Percentiles rank a stretch among this genome's conserved stretches.
Conservation (phyloP, 2,113 vertebrate genomes). For the Daboia siamensis region DNA sequence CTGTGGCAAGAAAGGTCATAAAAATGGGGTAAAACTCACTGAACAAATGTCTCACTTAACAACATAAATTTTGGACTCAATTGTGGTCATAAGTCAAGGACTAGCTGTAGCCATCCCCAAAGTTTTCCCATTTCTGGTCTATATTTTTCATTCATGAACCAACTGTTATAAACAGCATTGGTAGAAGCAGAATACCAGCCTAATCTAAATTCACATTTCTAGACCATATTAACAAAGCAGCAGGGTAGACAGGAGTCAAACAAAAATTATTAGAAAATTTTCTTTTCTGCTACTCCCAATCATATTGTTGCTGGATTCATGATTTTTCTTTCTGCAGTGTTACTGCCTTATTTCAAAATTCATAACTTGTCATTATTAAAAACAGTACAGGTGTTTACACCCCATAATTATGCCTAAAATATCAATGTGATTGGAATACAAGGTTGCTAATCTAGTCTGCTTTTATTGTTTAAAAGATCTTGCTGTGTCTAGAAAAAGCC, state of each 20-base stretch:
- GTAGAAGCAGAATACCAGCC: background rate
- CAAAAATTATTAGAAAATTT: background rate
- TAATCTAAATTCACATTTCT: background rate
- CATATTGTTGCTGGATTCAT: background rate
- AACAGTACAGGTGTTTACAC: background rate
- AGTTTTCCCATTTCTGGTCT: conserved; percentile 1
- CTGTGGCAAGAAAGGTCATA: no score
- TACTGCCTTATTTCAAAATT: background rate
- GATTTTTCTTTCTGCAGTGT: background rate
- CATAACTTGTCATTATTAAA: background rate
- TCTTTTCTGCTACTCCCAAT: background rate
- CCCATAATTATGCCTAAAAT: background rate
- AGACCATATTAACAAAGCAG: background rate
- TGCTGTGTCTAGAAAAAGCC: background rate
- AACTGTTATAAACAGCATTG: background rate
- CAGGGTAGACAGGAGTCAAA: background rate
- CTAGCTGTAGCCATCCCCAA: background rate
- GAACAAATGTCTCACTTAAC: no score
- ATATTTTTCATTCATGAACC: conserved; percentile 1
- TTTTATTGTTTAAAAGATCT: background rate
- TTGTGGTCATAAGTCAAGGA: no score
- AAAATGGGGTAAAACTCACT: no score
- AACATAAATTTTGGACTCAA: no score
- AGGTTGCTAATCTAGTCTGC: background rate
- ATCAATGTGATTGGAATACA: background rate